Base-by-base conservation (phyloP, 2,888 invertebrate genomes). In the Adela reaumurella region DNA sequence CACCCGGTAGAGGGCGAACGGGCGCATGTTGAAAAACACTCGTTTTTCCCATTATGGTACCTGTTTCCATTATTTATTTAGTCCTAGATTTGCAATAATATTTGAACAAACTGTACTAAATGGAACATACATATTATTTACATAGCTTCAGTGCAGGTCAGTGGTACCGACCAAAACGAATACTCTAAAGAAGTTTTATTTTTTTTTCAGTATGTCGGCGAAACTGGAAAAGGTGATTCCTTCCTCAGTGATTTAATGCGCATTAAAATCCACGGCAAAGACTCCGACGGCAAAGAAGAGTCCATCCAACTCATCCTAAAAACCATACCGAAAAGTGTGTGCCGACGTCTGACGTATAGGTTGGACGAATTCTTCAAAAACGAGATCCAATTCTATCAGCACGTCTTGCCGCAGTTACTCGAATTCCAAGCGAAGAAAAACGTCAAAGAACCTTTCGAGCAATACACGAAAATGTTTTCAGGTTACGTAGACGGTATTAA, bases 291-390 rank as follows among this genome's bases (percentile, higher is more conserved):
- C 11, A 46, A 56, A 1, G 8, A 54, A 0, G 67, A 65, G 41
- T 56, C 70, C 45, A 62, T 85, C 1, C 83, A 82, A 58, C 64
- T 87, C 0, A 70, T 89, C 14, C 71, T 86, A 1, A 90, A 90
- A 63, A 78, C 77, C n/a, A 77, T 89, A 54, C 89, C 89, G 0
- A 79, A 76, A 47, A 87, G 83, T 57, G 51, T 82, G 1, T 83
- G 82, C 0, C 68, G 88, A 20, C 78, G 84, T 1, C 83, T 85
- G 24, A 83, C 89, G 0, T 89, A 81, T 56, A 76, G 84, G 49
- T 86, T 84, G 41, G 59, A 72, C 2, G 87, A 86, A 46, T 89
- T 89, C 62, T 90, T 89, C 58, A 70, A 71, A 52, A 89, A 89
- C 59, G 89, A 90, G 66, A 85, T 86, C 0, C 67, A 70, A 47